Percentiles rank a stretch among this genome's conserved stretches.
These are phyloP conservation scores for Dexiosoma caninum DNA, from an alignment of 2,888 invertebrate species.

Conservation along the genomic window DNA sequence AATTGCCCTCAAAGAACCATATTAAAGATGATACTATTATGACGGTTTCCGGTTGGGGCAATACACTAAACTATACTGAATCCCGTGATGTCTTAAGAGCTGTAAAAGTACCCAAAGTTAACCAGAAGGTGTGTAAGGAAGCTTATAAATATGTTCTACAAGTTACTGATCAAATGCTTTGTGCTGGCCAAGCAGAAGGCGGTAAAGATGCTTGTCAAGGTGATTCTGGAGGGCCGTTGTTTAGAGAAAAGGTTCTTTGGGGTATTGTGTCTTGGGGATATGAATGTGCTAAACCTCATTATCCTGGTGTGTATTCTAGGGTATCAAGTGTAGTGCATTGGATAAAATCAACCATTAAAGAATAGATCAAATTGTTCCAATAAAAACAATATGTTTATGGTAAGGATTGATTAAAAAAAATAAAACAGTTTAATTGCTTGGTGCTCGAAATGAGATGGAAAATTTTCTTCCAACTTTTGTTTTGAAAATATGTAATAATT, in stretches of 20 bases:
- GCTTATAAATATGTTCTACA: conserved; percentile 64
- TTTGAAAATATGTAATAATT: no score
- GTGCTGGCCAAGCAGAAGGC: conserved; percentile 71
- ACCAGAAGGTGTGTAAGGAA: conserved; percentile 65
- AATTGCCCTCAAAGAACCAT: conserved; percentile 13
- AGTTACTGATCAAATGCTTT: conserved; percentile 72
- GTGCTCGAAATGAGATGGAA: no score
- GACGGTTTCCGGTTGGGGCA: conserved; percentile 66
- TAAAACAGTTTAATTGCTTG: no score
- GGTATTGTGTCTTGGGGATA: conserved; percentile 79
- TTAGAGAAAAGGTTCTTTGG: conserved; percentile 69
- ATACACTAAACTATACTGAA: conserved; percentile 66
- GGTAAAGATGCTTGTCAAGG: conserved; percentile 76
- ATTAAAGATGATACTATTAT: conserved; percentile 47
- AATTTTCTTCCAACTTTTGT: no score
- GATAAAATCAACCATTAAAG: conserved; percentile 67
- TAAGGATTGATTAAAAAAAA: no score
- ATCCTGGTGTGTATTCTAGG: conserved; percentile 78
- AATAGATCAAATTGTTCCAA: neutral
- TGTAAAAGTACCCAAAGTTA: conserved; percentile 68
- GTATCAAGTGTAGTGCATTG: conserved; percentile 71
- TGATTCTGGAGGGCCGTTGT: conserved; percentile 75
- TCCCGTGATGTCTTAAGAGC: conserved; percentile 69
- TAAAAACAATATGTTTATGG: no score
- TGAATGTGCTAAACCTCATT: conserved; percentile 78